These are phyloP conservation scores for Lycaon pictus DNA, from an alignment of 2,113 vertebrate species.

Conservation along the genomic window DNA sequence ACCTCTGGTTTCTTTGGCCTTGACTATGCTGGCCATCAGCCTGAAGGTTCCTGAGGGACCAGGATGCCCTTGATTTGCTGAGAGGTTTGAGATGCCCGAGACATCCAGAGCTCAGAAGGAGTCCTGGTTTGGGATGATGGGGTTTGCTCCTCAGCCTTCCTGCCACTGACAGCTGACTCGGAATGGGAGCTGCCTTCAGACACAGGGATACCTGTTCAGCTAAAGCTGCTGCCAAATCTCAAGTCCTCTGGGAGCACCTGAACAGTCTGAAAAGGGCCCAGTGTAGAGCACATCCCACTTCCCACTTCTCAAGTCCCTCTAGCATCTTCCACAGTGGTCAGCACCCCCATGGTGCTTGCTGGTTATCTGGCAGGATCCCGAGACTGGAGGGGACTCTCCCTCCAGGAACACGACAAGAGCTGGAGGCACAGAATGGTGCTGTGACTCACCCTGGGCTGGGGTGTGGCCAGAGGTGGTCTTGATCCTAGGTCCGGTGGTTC, in stretches of 20 bases:
- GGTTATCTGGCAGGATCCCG: background rate
- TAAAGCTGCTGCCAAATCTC: background rate
- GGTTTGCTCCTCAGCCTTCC: background rate
- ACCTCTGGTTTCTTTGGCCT: background rate
- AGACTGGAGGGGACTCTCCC: background rate
- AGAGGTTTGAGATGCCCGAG: background rate
- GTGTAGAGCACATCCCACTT: background rate
- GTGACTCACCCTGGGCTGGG: background rate
- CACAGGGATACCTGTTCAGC: background rate
- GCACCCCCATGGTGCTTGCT: fast-evolving
- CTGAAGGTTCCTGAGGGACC: background rate
- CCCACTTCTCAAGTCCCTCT: background rate
- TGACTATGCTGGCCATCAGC: background rate
- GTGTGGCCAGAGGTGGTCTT: background rate
- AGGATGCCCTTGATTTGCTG: conserved; percentile 33
- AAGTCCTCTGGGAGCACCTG: background rate
- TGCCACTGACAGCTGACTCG: background rate
- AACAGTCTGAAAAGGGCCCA: background rate
- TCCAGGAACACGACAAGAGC: background rate
- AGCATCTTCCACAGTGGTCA: background rate
- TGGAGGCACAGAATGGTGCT: background rate
- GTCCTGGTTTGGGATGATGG: background rate
- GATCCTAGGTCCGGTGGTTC: background rate
- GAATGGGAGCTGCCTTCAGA: background rate
- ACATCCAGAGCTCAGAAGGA: background rate